phyloP scores from a whole-genome alignment of 2,888 invertebrate species.

The Tetanocera ferruginea region DNA sequence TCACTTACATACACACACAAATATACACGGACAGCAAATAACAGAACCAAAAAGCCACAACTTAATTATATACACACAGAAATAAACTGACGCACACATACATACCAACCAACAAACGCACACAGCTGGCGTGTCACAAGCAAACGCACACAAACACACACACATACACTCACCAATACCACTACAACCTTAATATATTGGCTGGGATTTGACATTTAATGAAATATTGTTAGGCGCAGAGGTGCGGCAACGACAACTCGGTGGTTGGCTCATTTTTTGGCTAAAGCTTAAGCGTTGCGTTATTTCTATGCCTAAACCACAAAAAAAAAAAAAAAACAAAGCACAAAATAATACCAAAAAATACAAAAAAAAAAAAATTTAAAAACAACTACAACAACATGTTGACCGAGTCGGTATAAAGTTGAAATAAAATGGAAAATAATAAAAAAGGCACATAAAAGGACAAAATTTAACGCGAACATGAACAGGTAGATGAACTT shows the following conservation, averaged over 20 bases:
- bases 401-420: neutral
- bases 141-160: neutral
- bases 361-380: neutral
- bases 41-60: conserved; percentile 12
- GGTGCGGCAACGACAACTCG: neutral
- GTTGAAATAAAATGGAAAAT: neutral
- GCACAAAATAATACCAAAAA: too few relatives aligned
- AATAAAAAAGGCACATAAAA: neutral
- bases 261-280: neutral
- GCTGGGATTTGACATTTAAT: conserved; percentile 12
- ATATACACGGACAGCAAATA: neutral
- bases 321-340: neutral
- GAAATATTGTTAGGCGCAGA: neutral
- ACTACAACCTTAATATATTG: neutral
- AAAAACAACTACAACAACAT: neutral
- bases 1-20: neutral
- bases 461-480: too few relatives aligned
- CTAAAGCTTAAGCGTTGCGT: neutral
- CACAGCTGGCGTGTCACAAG: neutral
- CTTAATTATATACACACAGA: neutral
- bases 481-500: too few relatives aligned
- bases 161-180: neutral
- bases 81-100: neutral
- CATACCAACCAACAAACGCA: neutral
- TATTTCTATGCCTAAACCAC: neutral